A percentile compares a stretch with the other conserved stretches of the same genome.
Evolutionary conservation across 2,888 invertebrate species (phyloP).

Genomic region (Cosmopolites sordidus): DNA sequence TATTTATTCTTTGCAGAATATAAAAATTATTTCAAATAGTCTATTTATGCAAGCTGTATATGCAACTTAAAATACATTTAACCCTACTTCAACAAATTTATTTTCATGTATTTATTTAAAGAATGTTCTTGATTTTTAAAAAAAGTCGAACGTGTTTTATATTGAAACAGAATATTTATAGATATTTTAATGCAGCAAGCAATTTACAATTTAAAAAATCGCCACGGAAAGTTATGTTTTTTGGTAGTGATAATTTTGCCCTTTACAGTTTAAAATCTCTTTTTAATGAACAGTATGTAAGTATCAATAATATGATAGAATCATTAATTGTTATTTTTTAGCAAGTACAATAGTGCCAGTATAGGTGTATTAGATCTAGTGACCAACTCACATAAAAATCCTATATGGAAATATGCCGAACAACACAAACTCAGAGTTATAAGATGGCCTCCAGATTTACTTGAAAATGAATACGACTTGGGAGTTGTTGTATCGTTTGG

Average conservation of each 20-base stretch:
- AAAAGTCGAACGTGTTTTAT: too few species aligned
- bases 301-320: neutral
- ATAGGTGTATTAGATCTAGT: slow-evolving; percentile 64
- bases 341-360: slow-evolving; percentile 51
- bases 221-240: slow-evolving; percentile 68
- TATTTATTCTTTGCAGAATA: too few species aligned
- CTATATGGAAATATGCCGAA: slow-evolving; percentile 65
- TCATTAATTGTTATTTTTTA: slow-evolving; percentile 39
- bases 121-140: too few species aligned
- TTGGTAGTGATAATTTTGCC: slow-evolving; percentile 82
- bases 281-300: slow-evolving; percentile 61
- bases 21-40: too few species aligned
- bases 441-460: slow-evolving; percentile 41
- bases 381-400: slow-evolving; percentile 61
- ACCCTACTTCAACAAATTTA: too few species aligned
- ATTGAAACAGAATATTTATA: too few species aligned
- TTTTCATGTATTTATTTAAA: too few species aligned
- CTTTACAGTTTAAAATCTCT: slow-evolving; percentile 67
- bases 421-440: slow-evolving; percentile 56
- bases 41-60: too few species aligned
- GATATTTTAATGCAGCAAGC: too few species aligned
- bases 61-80: too few species aligned
- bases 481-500: slow-evolving; percentile 94
- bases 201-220: slow-evolving; percentile 16
- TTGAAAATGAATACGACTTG: slow-evolving; percentile 63